Base-by-base conservation (phyloP, 2,888 invertebrate species). In the Hypselothyrea guttata region DNA sequence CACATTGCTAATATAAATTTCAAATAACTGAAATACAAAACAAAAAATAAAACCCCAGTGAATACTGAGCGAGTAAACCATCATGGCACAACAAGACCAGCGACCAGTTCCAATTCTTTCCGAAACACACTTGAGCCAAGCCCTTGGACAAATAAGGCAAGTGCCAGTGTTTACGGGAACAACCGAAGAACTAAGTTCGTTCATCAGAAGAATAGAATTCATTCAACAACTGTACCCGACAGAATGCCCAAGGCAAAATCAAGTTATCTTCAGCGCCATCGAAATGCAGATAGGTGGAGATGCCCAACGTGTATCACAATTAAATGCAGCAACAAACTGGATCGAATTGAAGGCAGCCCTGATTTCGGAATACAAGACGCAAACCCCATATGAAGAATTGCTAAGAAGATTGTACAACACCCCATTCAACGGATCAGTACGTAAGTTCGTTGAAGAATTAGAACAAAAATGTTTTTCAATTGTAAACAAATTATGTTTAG, bases 221-320 rank as follows among this genome's bases (percentile, higher is more conserved):
- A 30, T 30, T 2, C 30, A n/a, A 1, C 30, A 30, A 30, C 30
- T 30, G 7, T 30, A 30, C 30, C 30, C 30, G 9, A 7, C 30
- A 4, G n/a, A 8, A 2, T 8, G n/a, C 9, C 1, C 7, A 4
- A 30, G 9, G 9, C 31, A 31, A 9, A 7, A 30, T n/a, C n/a
- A 30, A n/a, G 4, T 30, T 8, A n/a, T 7, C 30, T 30, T 30
- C 7, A 30, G 30, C n/a, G 31, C n/a, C 2, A 31, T 31, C n/a
- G n/a, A 31, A n/a, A 31, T 31, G 31, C 31, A 31, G n/a, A 9
- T 31, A n/a, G 31, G n/a, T n/a, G 31, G n/a, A 31, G n/a, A 31
- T 1, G 31, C 31, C 2, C 31, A 31, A 31, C 31, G 31, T 11
- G 31, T 31, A 3, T 31, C 31, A n/a, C 11, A 31, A 5, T 5